Base-by-base conservation (phyloP, 2,113 vertebrate species). In the Sylvilagus bachmani region DNA sequence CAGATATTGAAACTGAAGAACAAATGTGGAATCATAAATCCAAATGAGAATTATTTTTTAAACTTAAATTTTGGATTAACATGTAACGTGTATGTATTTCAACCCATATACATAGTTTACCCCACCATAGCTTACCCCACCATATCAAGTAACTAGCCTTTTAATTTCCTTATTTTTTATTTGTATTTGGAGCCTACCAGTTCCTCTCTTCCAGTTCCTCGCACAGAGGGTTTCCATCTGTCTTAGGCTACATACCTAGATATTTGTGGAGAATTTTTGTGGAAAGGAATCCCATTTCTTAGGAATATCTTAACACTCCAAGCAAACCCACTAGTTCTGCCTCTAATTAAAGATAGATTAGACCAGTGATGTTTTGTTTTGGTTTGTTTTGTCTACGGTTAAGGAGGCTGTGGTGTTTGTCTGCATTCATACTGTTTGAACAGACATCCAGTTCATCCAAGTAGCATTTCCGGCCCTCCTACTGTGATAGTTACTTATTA, bases 1-100 rank as follows among this genome's bases (percentile, higher is more conserved):
- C 44, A 69, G 58, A 87, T 87, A 61, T 67, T 90, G 64, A 89
- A 91, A 82, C n/a, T 82, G 16, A 80, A 90, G 24, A 81, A 11
- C 19, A 90, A 29, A 51, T 75, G 19, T 27, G 11, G 19, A 91
- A 87, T 93, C 38, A 16, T 55, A 55, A 61, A 61, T 89, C 5
- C 14, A 75, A 67, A 36, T 83, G 29, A 19, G 4, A 93, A 77
- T 55, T 11, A 33, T 0, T 64, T 55, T 86, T 58, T 58, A 58
- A 58, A 58, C 14, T 19, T 58, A 58, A 58, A 58, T 58, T 14
- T 58, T 58, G 55, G 14, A 16, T 58, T 58, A 58, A 16, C 55
- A 58, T 58, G 55, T 19, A 58, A 58, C 17, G 19, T 58, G 55
- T 19, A 58, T 44, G 11, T 58, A 58, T 58, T 58, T 58, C 55